These are phyloP conservation scores for Macrophya alboannulata DNA, from an alignment of 2,888 invertebrate species.

Conservation along the genomic window DNA sequence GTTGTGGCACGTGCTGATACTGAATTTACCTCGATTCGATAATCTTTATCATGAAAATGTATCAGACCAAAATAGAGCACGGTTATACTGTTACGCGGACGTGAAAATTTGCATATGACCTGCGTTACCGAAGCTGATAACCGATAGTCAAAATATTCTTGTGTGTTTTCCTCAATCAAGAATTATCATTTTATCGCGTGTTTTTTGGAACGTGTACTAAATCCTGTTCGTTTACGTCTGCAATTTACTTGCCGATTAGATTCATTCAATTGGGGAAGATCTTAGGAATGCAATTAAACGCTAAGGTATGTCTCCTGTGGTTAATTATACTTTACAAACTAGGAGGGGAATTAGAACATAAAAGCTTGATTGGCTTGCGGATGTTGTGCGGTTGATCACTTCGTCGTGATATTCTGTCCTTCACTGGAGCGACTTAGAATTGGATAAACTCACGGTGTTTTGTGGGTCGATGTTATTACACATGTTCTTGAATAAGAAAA, in stretches of 20 bases:
- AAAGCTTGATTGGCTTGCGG: slow-evolving; percentile 19
- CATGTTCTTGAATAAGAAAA: neutral
- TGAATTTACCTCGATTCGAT: neutral
- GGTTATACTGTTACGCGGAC: neutral
- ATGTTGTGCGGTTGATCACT: neutral
- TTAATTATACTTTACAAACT: neutral
- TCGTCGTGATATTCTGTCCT: neutral
- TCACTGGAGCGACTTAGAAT: neutral
- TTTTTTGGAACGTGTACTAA: neutral
- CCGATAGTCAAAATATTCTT: neutral
- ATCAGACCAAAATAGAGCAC: neutral
- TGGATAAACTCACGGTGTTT: neutral
- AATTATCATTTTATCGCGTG: neutral
- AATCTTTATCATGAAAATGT: neutral
- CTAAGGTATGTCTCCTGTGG: slow-evolving; percentile 30
- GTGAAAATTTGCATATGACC: neutral
- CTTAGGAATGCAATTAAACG: slow-evolving; percentile 39
- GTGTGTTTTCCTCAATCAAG: no score
- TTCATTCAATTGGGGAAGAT: neutral
- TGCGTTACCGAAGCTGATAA: neutral
- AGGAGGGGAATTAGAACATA: neutral
- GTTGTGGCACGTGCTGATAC: slow-evolving; percentile 23
- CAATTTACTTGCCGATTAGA: neutral
- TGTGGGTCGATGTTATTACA: neutral
- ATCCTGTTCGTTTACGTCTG: neutral